Evolutionary conservation across 2,888 invertebrate species (phyloP).

Genomic region (Elysia crispata): DNA sequence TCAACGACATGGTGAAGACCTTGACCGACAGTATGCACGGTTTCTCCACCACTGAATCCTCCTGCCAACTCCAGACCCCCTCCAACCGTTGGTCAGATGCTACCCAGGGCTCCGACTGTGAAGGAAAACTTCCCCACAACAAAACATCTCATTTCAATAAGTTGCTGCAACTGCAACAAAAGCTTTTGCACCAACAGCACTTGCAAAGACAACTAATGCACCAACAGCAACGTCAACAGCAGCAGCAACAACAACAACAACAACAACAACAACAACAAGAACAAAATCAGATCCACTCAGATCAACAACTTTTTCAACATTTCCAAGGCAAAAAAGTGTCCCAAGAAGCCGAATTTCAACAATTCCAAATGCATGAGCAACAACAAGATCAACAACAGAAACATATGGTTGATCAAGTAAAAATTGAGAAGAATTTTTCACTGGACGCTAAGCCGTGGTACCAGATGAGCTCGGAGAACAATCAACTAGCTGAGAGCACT

Average conservation of each 20-base stretch:
- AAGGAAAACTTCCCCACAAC: background rate
- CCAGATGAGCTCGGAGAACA: constrained; percentile 5
- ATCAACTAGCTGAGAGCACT: background rate
- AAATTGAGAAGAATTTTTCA: background rate
- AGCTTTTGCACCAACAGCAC: constrained; percentile 43
- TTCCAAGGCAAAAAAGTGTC: background rate
- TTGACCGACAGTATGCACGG: background rate
- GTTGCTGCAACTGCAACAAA: constrained; percentile 42
- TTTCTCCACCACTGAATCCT: constrained; percentile 15
- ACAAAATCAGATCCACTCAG: background rate
- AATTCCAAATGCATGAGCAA: background rate
- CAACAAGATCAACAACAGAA: constrained; percentile 41
- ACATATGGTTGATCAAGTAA: constrained; percentile 2
- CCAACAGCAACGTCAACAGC: constrained; percentile 42
- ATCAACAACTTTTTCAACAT: background rate
- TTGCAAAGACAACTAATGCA: constrained; percentile 43
- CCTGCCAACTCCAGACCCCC: background rate
- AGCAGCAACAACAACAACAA: constrained; percentile 34
- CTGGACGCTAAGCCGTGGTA: constrained; percentile 27
- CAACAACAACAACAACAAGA: background rate
- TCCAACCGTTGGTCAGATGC: constrained; percentile 17
- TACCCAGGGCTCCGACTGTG: constrained; percentile 6
- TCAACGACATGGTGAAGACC: too few relatives aligned
- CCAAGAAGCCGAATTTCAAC: background rate
- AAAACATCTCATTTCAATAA: constrained; percentile 28